phyloP scores from a whole-genome alignment of 2,113 vertebrate genomes.

The Prunella himalayana region DNA sequence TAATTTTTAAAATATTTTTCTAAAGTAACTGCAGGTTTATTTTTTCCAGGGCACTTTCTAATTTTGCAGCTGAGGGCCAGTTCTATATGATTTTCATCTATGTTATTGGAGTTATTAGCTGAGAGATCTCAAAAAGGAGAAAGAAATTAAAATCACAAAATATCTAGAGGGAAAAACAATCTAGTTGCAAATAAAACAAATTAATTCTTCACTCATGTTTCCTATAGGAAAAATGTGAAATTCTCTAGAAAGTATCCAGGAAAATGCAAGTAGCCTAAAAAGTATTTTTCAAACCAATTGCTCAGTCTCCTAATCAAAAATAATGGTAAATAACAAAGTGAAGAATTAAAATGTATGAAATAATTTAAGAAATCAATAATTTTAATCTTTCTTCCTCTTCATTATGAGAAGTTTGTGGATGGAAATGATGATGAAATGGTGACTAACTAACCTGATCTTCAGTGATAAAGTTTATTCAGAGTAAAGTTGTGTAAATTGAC shows the following conservation, averaged over 20 bases:
- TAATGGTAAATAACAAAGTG: not conserved
- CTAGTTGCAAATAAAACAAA: not conserved
- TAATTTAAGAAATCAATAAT: not conserved
- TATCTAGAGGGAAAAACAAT: not conserved
- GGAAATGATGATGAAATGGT: not conserved
- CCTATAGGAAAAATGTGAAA: not conserved
- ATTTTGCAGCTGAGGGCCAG: not conserved
- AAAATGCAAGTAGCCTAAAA: not conserved
- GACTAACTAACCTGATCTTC: not conserved
- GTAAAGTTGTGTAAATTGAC: not conserved
- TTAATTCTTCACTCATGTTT: not conserved
- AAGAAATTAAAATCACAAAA: not conserved
- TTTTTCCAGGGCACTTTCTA: not conserved
- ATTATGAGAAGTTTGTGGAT: not conserved
- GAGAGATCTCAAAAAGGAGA: not conserved
- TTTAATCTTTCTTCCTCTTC: not conserved
- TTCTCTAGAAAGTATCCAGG: not conserved
- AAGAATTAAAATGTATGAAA: not conserved
- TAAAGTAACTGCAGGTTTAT: not conserved
- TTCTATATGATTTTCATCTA: not conserved
- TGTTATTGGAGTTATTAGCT: not conserved
- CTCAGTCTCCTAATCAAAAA: not conserved
- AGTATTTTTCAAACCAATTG: not conserved
- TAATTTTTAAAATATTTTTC: not conserved
- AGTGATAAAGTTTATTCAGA: not conserved